A percentile compares a stretch with the other conserved stretches of the same genome.
Conservation (phyloP, 2,113 vertebrate genomes). For the Dolichallabes microphthalmus region DNA sequence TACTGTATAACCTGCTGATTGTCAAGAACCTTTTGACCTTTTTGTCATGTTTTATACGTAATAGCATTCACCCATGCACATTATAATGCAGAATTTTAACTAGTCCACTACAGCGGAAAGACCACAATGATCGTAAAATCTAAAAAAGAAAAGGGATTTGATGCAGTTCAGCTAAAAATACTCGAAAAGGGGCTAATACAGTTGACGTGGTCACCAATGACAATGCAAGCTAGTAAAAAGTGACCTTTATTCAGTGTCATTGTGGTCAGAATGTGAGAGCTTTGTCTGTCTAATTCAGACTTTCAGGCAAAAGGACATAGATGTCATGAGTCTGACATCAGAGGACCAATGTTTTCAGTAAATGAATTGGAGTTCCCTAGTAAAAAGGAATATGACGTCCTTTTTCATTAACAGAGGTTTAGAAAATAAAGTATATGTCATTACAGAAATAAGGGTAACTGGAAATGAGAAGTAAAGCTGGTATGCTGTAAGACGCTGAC, state of each 20-base stretch:
- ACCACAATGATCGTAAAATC: too few relatives aligned
- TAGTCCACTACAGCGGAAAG: neutral
- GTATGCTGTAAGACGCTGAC: neutral
- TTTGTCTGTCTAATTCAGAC: neutral
- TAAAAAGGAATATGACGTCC: neutral
- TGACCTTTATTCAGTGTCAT: constrained; percentile 9
- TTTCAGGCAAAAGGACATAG: neutral
- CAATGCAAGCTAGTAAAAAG: neutral
- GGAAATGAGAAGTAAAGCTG: neutral
- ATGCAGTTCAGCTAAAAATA: neutral
- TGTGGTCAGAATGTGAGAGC: constrained; percentile 34
- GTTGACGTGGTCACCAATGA: neutral
- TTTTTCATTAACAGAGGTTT: neutral
- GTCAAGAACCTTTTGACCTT: neutral
- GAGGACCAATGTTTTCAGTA: neutral
- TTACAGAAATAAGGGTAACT: constrained; percentile 9
- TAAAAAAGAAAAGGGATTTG: neutral
- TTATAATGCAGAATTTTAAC: neutral
- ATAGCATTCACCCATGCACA: neutral
- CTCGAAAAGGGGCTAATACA: neutral
- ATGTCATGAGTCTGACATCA: neutral
- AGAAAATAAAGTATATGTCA: neutral
- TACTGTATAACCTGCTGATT: neutral
- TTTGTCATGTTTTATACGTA: neutral
- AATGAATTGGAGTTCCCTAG: neutral